Evolutionary conservation across 2,888 invertebrate species (phyloP).

Genomic region (Euphydryas editha): DNA sequence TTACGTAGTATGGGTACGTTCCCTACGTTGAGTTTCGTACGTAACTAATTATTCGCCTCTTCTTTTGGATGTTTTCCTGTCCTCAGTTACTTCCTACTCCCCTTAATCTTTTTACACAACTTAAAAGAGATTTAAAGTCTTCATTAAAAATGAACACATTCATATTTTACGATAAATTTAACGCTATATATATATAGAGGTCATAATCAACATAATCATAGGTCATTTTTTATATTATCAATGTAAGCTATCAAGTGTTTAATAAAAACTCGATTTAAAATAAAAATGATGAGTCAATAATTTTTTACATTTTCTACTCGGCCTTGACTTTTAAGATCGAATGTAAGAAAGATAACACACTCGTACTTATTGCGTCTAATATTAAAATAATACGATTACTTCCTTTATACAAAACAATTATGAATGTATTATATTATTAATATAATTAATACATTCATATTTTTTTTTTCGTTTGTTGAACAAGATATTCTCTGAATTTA

Average conservation of each 20-base stretch:
- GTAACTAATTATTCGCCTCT: too few species aligned
- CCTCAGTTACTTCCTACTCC: too few species aligned
- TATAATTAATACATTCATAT: too few species aligned
- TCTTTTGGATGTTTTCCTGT: too few species aligned
- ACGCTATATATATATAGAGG: conserved; percentile 1
- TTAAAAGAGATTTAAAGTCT: background rate
- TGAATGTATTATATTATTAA: background rate
- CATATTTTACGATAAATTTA: background rate
- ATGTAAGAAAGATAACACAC: background rate
- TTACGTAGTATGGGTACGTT: too few species aligned
- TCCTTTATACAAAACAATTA: background rate
- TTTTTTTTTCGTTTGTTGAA: too few species aligned
- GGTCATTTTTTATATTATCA: background rate
- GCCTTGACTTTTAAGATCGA: conserved; percentile 3
- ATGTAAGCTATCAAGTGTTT: conserved; percentile 1
- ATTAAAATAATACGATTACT: background rate
- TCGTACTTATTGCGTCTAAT: background rate
- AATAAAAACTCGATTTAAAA: background rate
- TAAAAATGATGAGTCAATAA: conserved; percentile 1
- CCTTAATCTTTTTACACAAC: too few species aligned
- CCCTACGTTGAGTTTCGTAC: too few species aligned
- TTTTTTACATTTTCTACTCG: background rate
- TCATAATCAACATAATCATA: conserved; percentile 12
- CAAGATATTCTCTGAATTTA: too few species aligned
- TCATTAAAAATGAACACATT: background rate